Conservation (phyloP, 2,888 invertebrate species). For the Cryptophagus acutangulus region DNA sequence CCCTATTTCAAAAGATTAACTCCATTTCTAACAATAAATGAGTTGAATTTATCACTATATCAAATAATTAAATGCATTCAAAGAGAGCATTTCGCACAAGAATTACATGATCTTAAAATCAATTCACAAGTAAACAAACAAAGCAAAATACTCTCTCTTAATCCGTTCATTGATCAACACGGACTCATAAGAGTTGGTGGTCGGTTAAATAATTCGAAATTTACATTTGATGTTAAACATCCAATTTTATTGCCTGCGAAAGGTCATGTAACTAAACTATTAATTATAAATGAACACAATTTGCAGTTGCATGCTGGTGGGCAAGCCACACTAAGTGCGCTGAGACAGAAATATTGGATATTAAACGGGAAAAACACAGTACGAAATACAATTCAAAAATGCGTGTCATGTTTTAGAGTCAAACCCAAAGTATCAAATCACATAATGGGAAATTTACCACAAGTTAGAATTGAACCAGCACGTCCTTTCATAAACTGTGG, state of each 20-base stretch:
- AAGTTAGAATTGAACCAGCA: slow-evolving; percentile 10
- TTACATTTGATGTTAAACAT: slow-evolving; percentile 9
- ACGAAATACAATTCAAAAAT: slow-evolving; percentile 11
- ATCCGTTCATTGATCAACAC: slow-evolving; percentile 16
- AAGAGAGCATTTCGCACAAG: neutral
- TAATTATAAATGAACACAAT: slow-evolving; percentile 12
- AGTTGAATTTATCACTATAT: neutral
- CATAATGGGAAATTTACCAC: slow-evolving; percentile 17
- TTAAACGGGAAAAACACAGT: slow-evolving; percentile 12
- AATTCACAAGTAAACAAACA: neutral
- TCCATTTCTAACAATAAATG: neutral
- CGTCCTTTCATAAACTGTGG: slow-evolving; percentile 15
- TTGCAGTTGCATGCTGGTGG: slow-evolving; percentile 15
- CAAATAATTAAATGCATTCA: neutral
- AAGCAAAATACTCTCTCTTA: neutral
- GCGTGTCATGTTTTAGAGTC: slow-evolving; percentile 15
- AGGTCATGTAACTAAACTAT: slow-evolving; percentile 11
- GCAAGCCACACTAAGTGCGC: slow-evolving; percentile 11
- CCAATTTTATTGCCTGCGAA: slow-evolving; percentile 13
- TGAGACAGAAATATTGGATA: slow-evolving; percentile 17
- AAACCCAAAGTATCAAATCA: slow-evolving; percentile 9
- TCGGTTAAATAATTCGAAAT: slow-evolving; percentile 10
- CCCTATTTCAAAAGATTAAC: no score
- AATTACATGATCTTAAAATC: neutral
- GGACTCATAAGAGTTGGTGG: slow-evolving; percentile 16